Base-by-base conservation (phyloP, 2,888 invertebrate species). In the Cosmorhoe ocellata region DNA sequence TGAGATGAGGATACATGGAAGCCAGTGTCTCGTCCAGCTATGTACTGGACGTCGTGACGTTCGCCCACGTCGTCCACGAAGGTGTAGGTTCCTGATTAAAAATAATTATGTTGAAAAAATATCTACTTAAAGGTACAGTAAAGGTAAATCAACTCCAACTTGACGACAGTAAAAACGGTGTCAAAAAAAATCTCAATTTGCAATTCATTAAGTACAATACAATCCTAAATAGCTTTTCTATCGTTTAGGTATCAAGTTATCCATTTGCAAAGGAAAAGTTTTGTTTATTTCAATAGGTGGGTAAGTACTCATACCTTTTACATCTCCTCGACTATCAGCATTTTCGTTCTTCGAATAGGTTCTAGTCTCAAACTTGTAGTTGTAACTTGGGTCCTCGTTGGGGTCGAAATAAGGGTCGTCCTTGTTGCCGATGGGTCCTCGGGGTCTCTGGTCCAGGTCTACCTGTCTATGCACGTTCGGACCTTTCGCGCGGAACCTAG, bases 401-500 rank as follows among this genome's bases (percentile, higher is more conserved):
- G 95, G 95, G 77, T 95, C 95, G 63, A 93, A 93, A 66, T 93
- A 93, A 0, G 94, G 94, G 73, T 95, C 94, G 64, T 94, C 94
- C 46, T 92, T 92, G 61, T 92, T 93, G 7, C 94, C 94, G 38
- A 93, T 91, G 5, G 93, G 92, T 0, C 91, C 90, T n/a, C 93
- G 81, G 1, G 93, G 93, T 57, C 91, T 84, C 79, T 95, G 95
- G 54, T 93, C 93, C 24, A 95, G 79, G 66, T 94, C 94, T 81
- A 94, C 93, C 76, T 94, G 93, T 49, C 95, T 88, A 64, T 93
- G 93, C 10, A 95, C 90, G 67, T 94, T 93, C 12, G 94, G 94
- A n/a, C 95, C 95, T 70, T 93, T 92, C 1, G 94, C 94, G n/a
- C 95, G 92, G 76, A 93, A 95, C 34, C 93, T 93, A 30, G 10